Base-by-base conservation (phyloP, 2,888 invertebrate species). In the Sisyra nigra region DNA sequence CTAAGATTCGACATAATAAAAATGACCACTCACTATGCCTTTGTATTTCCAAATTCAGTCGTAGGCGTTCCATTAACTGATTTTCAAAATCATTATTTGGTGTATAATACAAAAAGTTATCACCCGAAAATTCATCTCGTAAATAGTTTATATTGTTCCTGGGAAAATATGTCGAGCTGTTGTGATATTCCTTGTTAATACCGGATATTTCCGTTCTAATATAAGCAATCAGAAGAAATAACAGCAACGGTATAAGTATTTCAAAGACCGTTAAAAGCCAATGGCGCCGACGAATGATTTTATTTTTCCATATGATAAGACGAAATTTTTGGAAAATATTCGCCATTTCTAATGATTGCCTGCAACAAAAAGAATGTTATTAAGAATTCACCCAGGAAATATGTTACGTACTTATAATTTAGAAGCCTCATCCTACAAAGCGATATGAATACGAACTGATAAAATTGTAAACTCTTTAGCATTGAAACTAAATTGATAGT, bases 221-320 rank as follows among this genome's bases (percentile, higher is more conserved):
- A 49, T 57, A 60, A 13, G 58, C 57, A n/a, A 62, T 48, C n/a
- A 60, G 42, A 2, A 56, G 44, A 48, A 62, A 63, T 33, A 60
- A 45, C 10, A 55, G 34, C 9, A 60, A 53, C 4, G 63, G 61
- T 11, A 62, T 48, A 1, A 54, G 17, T 13, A 57, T 49, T 50
- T 61, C 61, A 11, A 53, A 52, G 29, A 56, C 41, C 10, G 60
- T 57, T 46, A 59, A 49, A 14, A 61, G 46, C 53, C 56, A 60
- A 48, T 59, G 59, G 10, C 58, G 51, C 47, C 55, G 57, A 37
- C 62, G 50, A 17, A 61, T 58, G 9, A 56, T 49, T 1, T 49
- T 49, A 44, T 59, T 59, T 43, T 62, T 61, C 61, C 61, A 62
- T 36, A 58, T 35, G 10, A 60, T 50, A 15, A 60, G 52, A 41